These are phyloP conservation scores for Sinocyclocheilus rhinocerous DNA, from an alignment of 2,113 vertebrate species.

Conservation along the genomic window DNA sequence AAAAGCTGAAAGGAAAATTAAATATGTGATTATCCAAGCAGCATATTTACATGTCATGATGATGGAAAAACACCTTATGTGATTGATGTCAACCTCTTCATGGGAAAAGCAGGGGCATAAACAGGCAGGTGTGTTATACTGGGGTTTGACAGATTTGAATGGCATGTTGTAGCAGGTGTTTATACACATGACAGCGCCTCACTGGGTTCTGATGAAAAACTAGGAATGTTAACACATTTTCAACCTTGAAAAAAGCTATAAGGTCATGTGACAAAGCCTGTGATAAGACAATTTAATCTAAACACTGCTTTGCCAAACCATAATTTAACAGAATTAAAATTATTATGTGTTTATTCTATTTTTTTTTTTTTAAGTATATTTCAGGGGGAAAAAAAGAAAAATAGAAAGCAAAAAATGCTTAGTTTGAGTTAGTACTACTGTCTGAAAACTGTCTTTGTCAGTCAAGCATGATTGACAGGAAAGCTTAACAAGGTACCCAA, in stretches of 20 bases:
- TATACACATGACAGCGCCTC: conserved; percentile 7
- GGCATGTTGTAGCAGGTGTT: conserved; percentile 28
- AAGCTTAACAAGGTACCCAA: no score
- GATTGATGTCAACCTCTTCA: conserved; percentile 18
- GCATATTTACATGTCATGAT: neutral
- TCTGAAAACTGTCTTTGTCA: no score
- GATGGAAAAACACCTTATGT: neutral
- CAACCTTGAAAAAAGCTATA: neutral
- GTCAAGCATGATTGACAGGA: no score
- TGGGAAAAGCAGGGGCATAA: neutral
- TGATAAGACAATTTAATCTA: neutral
- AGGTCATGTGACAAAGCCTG: neutral
- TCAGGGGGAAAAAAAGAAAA: neutral
- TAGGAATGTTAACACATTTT: neutral
- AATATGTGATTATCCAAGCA: neutral
- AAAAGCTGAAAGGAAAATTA: no score
- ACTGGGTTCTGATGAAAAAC: neutral
- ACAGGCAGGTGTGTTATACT: conserved; percentile 18
- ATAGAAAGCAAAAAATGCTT: no score
- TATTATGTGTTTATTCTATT: neutral
- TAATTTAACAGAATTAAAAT: neutral
- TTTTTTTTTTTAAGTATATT: neutral
- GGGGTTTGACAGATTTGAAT: conserved; percentile 28
- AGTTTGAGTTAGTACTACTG: no score
- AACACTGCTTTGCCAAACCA: neutral